Conservation (phyloP, 2,888 invertebrate species). For the Pardosa pseudoannulata region DNA sequence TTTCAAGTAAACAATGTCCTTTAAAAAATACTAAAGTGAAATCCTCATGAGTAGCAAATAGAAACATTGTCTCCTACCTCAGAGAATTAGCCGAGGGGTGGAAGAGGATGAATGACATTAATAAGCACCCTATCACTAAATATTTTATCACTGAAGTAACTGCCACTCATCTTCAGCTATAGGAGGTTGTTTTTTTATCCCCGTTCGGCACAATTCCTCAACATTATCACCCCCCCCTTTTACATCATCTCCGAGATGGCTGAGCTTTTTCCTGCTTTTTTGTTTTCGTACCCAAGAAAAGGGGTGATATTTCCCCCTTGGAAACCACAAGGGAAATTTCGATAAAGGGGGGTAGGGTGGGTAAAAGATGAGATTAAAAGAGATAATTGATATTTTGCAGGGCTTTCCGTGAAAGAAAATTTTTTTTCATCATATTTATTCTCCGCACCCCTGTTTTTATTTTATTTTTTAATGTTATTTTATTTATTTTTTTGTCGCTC, state of each 20-base stretch:
- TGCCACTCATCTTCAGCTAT: slow-evolving; percentile 53
- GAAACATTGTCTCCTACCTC: neutral
- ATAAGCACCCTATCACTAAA: slow-evolving; percentile 48
- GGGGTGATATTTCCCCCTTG: neutral
- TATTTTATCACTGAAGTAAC: slow-evolving; percentile 58
- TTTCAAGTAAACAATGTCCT: too few species aligned
- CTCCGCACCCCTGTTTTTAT: slow-evolving; percentile 5
- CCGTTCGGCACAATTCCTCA: neutral
- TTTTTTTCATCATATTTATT: too few species aligned
- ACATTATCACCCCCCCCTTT: neutral
- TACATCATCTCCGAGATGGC: neutral
- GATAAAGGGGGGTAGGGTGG: slow-evolving; percentile 23
- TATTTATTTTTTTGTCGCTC: too few species aligned
- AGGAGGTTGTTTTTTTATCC: neutral
- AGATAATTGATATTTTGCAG: slow-evolving; percentile 68
- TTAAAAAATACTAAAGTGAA: too few species aligned
- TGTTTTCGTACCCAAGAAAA: neutral
- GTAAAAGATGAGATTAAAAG: slow-evolving; percentile 48
- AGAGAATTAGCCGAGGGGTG: neutral
- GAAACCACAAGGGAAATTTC: slow-evolving; percentile 62
- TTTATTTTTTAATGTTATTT: neutral
- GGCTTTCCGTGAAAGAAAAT: slow-evolving; percentile 19
- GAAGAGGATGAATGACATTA: slow-evolving; percentile 34
- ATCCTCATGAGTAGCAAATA: neutral
- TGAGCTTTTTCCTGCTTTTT: too few species aligned